Percentiles rank a stretch among this genome's conserved stretches.
Conservation (phyloP, 2,797 vertebrate species). For the Prionace glauca region DNA sequence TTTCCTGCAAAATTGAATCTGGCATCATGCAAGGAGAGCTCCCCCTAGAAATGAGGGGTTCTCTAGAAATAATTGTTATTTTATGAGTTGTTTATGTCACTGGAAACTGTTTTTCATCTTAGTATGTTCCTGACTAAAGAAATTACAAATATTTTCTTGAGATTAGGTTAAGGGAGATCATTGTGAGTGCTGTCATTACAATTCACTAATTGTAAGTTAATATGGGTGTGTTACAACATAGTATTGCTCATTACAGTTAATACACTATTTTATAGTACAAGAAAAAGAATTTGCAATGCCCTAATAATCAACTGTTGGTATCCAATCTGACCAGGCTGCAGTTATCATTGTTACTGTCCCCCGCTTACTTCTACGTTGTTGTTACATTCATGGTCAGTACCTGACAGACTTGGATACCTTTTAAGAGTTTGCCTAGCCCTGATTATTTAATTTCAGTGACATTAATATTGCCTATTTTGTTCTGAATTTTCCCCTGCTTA, state of each 20-base stretch:
- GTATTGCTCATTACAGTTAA: neutral
- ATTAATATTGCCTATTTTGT: conserved; percentile 53
- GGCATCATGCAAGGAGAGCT: neutral
- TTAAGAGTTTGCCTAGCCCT: conserved; percentile 30
- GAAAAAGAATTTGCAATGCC: neutral
- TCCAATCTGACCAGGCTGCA: neutral
- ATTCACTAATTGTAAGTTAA: neutral
- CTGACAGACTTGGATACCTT: neutral
- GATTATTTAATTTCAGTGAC: conserved; percentile 47
- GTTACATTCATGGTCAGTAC: neutral
- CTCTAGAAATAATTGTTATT: neutral
- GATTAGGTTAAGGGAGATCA: neutral
- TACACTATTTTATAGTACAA: neutral
- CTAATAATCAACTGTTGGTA: neutral
- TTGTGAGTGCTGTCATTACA: neutral
- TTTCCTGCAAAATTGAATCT: neutral
- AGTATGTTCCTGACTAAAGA: neutral
- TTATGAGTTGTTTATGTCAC: neutral
- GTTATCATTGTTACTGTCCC: neutral
- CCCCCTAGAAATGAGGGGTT: neutral
- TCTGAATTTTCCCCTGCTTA: conserved; percentile 65
- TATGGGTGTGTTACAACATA: neutral
- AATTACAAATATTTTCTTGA: neutral
- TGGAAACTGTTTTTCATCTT: neutral
- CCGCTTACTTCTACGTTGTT: neutral